phyloP scores from a whole-genome alignment of 2,113 vertebrate species.

The Ardeotis arabs region DNA sequence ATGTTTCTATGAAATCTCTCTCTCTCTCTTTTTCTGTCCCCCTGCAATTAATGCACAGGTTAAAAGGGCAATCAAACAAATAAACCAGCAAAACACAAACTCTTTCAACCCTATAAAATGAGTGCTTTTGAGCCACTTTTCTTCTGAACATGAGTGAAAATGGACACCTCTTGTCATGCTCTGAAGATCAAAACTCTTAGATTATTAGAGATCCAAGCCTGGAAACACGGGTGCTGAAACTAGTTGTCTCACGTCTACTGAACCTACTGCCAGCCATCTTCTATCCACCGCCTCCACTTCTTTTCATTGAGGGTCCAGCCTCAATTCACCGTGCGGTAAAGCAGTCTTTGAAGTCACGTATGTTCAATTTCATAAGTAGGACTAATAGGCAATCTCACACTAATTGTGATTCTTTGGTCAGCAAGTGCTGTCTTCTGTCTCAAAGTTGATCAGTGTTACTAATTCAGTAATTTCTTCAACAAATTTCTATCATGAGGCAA shows the following conservation, averaged over 20 bases:
- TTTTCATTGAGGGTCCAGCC: neutral
- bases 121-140: neutral
- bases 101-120: neutral
- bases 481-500: neutral
- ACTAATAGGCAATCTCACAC: neutral
- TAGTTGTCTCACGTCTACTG: neutral
- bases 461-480: neutral
- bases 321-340: neutral
- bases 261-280: neutral
- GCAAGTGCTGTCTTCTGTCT: neutral
- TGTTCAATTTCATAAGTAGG: neutral
- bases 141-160: neutral
- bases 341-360: neutral
- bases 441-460: neutral
- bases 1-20: neutral
- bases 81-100: neutral
- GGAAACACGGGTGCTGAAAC: neutral
- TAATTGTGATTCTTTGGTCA: neutral
- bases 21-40: neutral
- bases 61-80: slow-evolving; percentile 21
- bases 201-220: neutral
- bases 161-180: neutral
- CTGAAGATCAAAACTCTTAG: neutral
- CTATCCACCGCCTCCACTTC: neutral
- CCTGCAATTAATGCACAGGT: neutral